Conservation (phyloP, 1,140 invertebrate genomes). For the Caenorhabditis tropicalis region DNA sequence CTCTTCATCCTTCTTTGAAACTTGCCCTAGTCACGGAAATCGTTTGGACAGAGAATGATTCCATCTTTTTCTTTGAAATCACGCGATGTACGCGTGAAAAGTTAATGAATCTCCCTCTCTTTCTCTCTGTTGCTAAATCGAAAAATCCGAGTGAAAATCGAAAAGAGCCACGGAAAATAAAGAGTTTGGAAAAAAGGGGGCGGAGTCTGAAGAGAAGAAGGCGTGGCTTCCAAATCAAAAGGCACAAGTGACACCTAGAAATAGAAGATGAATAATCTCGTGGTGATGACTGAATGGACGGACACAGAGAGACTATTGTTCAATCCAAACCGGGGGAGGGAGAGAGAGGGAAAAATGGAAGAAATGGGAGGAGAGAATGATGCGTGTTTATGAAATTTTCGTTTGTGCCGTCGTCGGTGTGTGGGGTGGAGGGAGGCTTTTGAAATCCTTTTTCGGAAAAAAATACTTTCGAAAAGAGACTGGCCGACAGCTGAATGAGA, state of each 20-base stretch:
- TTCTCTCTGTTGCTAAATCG: no score
- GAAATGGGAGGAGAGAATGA: not conserved
- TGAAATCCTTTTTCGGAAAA: not conserved
- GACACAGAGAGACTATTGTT: not conserved
- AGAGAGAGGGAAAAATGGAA: not conserved
- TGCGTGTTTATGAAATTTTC: conserved; percentile 37
- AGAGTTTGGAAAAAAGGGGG: not conserved
- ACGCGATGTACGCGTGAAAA: conserved; percentile 38
- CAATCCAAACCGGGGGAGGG: not conserved
- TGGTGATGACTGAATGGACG: no score
- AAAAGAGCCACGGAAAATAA: no score
- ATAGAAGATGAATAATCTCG: no score
- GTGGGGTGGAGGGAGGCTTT: not conserved
- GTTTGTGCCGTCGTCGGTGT: no score
- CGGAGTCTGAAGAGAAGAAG: not conserved
- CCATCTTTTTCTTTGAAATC: not conserved
- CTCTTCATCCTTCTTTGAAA: not conserved
- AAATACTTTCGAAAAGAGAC: no score
- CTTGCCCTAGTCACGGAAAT: conserved; percentile 6
- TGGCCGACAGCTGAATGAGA: no score
- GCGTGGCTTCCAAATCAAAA: not conserved
- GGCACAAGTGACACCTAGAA: not conserved
- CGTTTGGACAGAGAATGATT: not conserved
- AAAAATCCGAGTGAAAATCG: not conserved
- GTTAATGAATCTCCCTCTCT: conserved; percentile 46